Conservation (phyloP, 1,140 invertebrate genomes). For the Teleopsis dalmanni region DNA sequence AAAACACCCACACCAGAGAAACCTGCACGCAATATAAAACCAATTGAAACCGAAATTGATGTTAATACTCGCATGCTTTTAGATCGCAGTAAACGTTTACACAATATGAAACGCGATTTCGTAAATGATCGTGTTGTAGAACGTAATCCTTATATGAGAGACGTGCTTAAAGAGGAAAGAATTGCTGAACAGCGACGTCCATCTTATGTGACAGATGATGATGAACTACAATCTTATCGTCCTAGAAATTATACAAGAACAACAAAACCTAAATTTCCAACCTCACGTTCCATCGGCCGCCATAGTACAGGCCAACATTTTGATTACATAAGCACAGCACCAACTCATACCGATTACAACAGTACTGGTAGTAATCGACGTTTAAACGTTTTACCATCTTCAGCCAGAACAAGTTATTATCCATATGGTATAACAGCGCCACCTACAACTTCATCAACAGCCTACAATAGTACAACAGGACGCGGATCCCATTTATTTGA, state of each 20-base stretch:
- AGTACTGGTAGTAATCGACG: conserved; percentile 4
- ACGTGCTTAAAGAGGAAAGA: conserved; percentile 27
- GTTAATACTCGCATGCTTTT: conserved; percentile 30
- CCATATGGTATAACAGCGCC: conserved; percentile 16
- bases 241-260: conserved; percentile 8
- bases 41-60: conserved; percentile 13
- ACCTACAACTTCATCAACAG: conserved; percentile 3
- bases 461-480: conserved; percentile 1
- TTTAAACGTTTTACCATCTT: not conserved
- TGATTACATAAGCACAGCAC: conserved; percentile 13
- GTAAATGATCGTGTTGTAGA: conserved; percentile 38
- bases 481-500: conserved; percentile 29
- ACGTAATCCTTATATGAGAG: conserved; percentile 40
- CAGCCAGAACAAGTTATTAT: not conserved
- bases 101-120: conserved; percentile 38
- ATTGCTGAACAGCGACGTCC: conserved; percentile 11
- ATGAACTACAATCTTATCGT: conserved; percentile 9
- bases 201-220: conserved; percentile 1
- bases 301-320: conserved; percentile 19
- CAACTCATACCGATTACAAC: not conserved
- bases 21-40: conserved; percentile 16
- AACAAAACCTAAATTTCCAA: conserved; percentile 25
- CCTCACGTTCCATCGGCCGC: conserved; percentile 13
- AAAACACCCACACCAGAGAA: conserved; percentile 1
- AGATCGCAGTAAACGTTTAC: conserved; percentile 36